Evolutionary conservation across 37 sponge, comb jelly and placozoan species (phyloP), one percentile per base, ranked within the genome.

Genomic region (Geodia barretti): DNA sequence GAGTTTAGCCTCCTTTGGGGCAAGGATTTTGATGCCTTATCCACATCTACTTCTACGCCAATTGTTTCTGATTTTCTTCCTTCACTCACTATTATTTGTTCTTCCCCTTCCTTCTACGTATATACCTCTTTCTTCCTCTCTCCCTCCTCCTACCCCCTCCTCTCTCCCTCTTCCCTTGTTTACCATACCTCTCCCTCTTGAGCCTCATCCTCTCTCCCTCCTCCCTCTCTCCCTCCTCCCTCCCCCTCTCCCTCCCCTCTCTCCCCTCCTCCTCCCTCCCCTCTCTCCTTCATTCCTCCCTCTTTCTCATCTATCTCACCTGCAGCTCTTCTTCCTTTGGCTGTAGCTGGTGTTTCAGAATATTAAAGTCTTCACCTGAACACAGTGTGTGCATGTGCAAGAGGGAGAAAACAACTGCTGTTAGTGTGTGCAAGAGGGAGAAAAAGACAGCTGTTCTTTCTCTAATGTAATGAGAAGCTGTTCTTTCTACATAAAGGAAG

Each of bases 241-340:
- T 34, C 78, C 66, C 5, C 58, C 78, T 40, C 78, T 36, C 41
- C 78, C 78, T 38, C 41, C 78, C 41, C 43, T 31, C 31, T 40
- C 21, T 34, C 66, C 72, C 72, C 14, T 71, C 72, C 37, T 24
- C 78, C 17, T 62, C 78, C 39, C 41, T 21, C 36, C 34, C 78
- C 64, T 23, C 35, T 20, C 66, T n/a, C n/a, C n/a, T n/a, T n/a
- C n/a, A n/a, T n/a, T n/a, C n/a, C 39, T 72, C 73, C 73, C 17
- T 72, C 73, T 24, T 14, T 38, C 73, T 40, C 39, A 11, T 40
- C 39, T 14, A 14, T 24, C 35, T 14, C 41, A 37, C 39, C 11
- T 37, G 40, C 54, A 20, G 5, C 60, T 40, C 32, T 31, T 59
- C 76, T 47, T 47, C 54, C 14, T 47, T 47, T 17, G 54, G 54